Evolutionary conservation across 2,888 invertebrate species (phyloP), one percentile per base, ranked within the genome.

Genomic region (Erynnis tages): DNA sequence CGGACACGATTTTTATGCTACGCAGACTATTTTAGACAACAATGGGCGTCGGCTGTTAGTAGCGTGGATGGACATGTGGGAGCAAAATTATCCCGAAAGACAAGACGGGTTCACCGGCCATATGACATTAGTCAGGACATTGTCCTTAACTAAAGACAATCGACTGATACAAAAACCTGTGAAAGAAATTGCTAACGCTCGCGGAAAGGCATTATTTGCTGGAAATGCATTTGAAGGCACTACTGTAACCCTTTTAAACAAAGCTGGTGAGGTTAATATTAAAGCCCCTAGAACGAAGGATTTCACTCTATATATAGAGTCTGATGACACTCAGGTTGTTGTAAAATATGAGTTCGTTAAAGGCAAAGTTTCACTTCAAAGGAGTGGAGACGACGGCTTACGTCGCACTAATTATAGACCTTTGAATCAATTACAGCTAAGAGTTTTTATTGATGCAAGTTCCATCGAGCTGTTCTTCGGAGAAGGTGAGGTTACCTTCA

Each of bases 41-140:
- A 2, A 49, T 2, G 66, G 71, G 0, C 65, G 77, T 0, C 74
- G 87, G 54, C 58, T 89, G 30, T 47, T 82, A 2, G 60, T 89
- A 2, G 85, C 81, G 7, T 90, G 90, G 90, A 57, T 75, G 29
- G 80, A 82, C 56, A 89, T 82, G 83, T 90, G 90, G 90, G 82
- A 83, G 2, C 56, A 71, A 14, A 34, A 53, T 4, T 88, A 87
- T 57, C 80, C 85, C 1, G 87, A 89, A 48, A 65, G 71, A 4
- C 29, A 63, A 0, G 76, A 82, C 47, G 84, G 84, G 1, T 90
- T 76, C 57, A 76, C 80, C n/a, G 90, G 90, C 1, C 73, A 72
- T 34, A 76, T 86, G 71, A 82, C 84, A 2, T 57, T 90, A 2
- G 71, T 84, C 0, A 75, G 90, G 60, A 58, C 57, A 37, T 58